phyloP scores from a whole-genome alignment of 2,888 invertebrate genomes.

The Unio delphinus region DNA sequence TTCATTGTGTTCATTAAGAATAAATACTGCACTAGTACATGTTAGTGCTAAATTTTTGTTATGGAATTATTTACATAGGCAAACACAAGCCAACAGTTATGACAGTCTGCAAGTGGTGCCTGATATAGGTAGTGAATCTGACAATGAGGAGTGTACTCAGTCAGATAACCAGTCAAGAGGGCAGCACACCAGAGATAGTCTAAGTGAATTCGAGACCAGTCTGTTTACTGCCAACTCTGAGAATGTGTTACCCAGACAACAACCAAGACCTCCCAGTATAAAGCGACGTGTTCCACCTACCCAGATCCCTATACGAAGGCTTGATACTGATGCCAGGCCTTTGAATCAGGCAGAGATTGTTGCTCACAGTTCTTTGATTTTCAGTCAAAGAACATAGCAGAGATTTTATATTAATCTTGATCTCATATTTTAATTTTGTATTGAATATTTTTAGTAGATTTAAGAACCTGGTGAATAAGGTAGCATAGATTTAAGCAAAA shows the following conservation, averaged over 20 bases:
- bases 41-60: too few relatives aligned
- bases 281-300: conserved; percentile 31
- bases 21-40: too few relatives aligned
- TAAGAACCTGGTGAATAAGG: too few relatives aligned
- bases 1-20: too few relatives aligned
- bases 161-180: conserved; percentile 7
- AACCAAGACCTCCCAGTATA: conserved; percentile 6
- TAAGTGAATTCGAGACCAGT: conserved; percentile 10
- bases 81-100: too few relatives aligned
- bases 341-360: conserved; percentile 53
- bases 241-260: conserved; percentile 12
- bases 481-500: too few relatives aligned
- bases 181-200: conserved; percentile 1
- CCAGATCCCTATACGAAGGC: conserved; percentile 56
- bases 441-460: too few relatives aligned
- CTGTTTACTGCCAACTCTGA: conserved; percentile 1
- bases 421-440: too few relatives aligned
- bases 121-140: conserved; percentile 46
- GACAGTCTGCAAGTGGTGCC: conserved; percentile 65
- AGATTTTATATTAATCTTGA: too few relatives aligned
- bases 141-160: conserved; percentile 12
- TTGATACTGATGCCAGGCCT: conserved; percentile 62
- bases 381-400: too few relatives aligned
- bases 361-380: conserved; percentile 48
- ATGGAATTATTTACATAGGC: too few relatives aligned